Base-by-base conservation (phyloP, 2,888 invertebrate genomes). In the Nomada fabriciana region DNA sequence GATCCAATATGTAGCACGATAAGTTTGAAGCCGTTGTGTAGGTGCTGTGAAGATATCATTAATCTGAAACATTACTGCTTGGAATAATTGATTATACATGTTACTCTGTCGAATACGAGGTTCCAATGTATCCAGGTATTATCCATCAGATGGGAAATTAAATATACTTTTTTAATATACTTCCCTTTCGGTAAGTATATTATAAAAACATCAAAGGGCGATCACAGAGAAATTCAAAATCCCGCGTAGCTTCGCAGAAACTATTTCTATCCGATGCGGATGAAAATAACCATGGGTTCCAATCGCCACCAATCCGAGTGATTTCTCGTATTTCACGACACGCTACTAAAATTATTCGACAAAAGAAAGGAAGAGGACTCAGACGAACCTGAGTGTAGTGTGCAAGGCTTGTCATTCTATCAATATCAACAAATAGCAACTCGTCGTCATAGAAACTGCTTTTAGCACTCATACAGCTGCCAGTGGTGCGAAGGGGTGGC, bases 391-490 rank as follows among this genome's bases (percentile, higher is more conserved):
- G 25, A 78, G 57, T 47, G 55, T 69, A 43, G 59, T 47, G 25
- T 7, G 53, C 20, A 42, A 77, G 52, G 57, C 25, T 73, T 79
- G 73, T 81, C 80, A 65, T 81, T 74, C 73, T 60, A 68, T 72
- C 80, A 67, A 71, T 85, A 79, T 68, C 68, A 83, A 77, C 61
- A 78, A 76, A 76, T 74, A 61, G 61, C 29, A 25, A 10, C 50
- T 53, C 47, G 36, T 50, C 52, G 59, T 42, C 63, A 64, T 60
- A 52, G 85, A 76, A 69, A 85, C 76, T 53, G 84, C 36, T 82
- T 65, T 71, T 78, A 74, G 81, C 84, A 82, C 84, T 76, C 76
- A 64, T 82, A 79, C 43, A 63, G 55, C 20, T 25, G 63, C 65
- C 9, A 42, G n/a, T 20, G 63, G 71, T 18, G 71, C 52, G 76